phyloP scores from a whole-genome alignment of 2,797 vertebrate genomes.

The Tangara arthus region DNA sequence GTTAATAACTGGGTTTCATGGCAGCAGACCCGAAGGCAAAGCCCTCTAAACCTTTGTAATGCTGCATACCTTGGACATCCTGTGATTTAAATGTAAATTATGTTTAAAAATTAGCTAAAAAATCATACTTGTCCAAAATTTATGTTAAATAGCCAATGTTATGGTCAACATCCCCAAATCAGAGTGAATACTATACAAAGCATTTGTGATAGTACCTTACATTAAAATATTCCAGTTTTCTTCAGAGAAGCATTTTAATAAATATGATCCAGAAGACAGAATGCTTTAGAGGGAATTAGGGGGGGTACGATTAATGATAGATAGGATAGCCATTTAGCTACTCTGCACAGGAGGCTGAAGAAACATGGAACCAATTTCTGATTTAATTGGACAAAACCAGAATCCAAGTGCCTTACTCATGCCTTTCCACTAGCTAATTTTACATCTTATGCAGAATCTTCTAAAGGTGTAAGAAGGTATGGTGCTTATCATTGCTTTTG shows the following conservation, averaged over 20 bases:
- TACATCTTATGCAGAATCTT: fast-evolving
- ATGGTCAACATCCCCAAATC: neutral
- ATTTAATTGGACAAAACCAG: neutral
- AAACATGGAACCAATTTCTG: neutral
- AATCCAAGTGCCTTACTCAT: neutral
- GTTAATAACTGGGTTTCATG: neutral
- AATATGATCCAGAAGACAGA: neutral
- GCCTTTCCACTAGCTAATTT: neutral
- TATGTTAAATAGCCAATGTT: neutral
- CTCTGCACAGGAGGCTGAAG: neutral
- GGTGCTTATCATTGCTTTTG: neutral
- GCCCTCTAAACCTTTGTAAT: neutral
- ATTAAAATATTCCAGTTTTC: neutral
- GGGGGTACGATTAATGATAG: too few relatives aligned
- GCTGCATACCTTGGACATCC: neutral
- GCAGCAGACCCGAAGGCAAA: neutral
- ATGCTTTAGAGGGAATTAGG: neutral
- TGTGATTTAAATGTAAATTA: neutral
- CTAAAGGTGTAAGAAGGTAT: neutral
- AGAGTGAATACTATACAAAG: neutral
- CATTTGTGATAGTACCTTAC: neutral
- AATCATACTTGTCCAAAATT: neutral
- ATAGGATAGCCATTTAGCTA: neutral
- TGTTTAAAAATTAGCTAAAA: neutral
- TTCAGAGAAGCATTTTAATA: neutral